A percentile compares a stretch with the other conserved stretches of the same genome.
Evolutionary conservation across 2,888 invertebrate species (phyloP).

Genomic region (Conus canariensis): DNA sequence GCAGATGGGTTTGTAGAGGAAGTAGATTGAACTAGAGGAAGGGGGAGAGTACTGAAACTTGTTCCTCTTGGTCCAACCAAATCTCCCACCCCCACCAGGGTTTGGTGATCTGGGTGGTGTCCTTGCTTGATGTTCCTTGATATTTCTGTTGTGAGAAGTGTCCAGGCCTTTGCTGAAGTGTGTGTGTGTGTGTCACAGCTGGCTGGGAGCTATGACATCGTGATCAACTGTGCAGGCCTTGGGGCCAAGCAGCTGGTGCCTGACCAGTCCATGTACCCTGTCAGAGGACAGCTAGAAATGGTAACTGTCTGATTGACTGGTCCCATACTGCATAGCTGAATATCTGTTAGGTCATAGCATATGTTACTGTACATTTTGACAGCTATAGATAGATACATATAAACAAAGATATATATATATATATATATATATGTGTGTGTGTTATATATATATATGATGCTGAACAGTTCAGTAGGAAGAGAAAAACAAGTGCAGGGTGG

Average conservation of each 20-base stretch:
- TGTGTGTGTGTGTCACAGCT: conserved; percentile 63
- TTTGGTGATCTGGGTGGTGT: no score
- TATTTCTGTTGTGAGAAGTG: no score
- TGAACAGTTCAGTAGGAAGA: no score
- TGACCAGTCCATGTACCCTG: conserved; percentile 76
- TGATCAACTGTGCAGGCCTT: conserved; percentile 80
- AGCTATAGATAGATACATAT: no score
- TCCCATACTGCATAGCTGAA: background rate
- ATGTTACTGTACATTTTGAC: background rate
- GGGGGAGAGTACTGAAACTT: no score
- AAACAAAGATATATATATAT: background rate
- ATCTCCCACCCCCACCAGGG: no score
- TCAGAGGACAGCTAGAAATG: conserved; percentile 76
- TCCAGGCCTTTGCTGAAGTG: background rate
- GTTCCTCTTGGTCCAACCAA: no score
- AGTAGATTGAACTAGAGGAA: no score
- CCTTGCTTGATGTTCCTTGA: no score
- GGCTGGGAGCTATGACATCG: conserved; percentile 76
- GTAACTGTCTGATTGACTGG: conserved; percentile 38
- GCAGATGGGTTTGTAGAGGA: no score
- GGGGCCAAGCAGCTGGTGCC: conserved; percentile 75
- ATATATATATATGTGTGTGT: background rate
- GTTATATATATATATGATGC: background rate
- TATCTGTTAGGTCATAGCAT: background rate
- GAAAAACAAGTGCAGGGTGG: no score